phyloP scores from a whole-genome alignment of 2,797 vertebrate genomes.

The Podargus strigoides region DNA sequence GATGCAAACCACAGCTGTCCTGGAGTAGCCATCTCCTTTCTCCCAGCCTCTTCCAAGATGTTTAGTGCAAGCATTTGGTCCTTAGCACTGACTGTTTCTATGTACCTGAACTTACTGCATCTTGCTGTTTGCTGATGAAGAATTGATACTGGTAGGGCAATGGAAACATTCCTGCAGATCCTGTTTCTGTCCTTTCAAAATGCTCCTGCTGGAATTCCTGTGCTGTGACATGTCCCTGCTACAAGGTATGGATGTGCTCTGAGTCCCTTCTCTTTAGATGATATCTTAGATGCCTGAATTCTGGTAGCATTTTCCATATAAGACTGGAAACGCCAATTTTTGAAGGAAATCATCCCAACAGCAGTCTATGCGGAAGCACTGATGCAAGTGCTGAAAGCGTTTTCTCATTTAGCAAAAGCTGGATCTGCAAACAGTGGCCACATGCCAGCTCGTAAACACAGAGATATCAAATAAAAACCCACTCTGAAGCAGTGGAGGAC shows the following conservation, averaged over 20 bases:
- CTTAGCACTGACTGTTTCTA: accelerated
- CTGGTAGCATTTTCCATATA: neutral
- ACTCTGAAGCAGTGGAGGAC: neutral
- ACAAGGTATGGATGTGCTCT: accelerated
- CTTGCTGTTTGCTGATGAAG: accelerated
- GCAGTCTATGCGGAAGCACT: neutral
- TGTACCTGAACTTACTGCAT: accelerated
- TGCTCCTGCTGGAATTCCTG: neutral
- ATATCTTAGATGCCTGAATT: neutral
- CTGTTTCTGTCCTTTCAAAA: neutral
- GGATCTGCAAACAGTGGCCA: neutral
- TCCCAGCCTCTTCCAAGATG: accelerated
- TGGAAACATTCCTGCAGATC: neutral
- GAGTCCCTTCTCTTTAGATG: neutral
- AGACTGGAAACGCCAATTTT: neutral
- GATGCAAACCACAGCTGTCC: neutral
- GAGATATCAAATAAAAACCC: neutral
- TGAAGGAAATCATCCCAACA: neutral
- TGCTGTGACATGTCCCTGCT: neutral
- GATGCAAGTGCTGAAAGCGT: neutral
- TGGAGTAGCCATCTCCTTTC: neutral
- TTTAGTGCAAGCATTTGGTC: neutral
- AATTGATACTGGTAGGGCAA: accelerated
- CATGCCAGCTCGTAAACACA: neutral
- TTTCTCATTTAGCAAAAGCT: neutral